phyloP scores from a whole-genome alignment of 2,888 invertebrate species.

The Eustalomyia histrio region DNA sequence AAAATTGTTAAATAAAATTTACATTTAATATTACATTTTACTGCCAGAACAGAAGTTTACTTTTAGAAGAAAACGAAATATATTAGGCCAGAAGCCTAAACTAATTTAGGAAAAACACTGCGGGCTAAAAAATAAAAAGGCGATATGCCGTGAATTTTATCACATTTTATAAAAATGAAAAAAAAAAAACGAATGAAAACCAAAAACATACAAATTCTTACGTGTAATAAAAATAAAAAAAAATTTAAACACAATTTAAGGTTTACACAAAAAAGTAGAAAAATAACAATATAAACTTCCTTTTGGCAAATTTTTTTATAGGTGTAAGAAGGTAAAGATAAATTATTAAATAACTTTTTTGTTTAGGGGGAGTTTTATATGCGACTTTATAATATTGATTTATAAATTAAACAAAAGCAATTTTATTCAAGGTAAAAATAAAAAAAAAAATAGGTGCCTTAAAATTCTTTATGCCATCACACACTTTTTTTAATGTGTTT shows the following conservation, averaged over 20 bases:
- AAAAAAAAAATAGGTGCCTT: not conserved
- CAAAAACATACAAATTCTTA: not conserved
- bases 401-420: conserved; percentile 35
- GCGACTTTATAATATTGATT: conserved; percentile 31
- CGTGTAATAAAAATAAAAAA: conserved; percentile 11
- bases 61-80: not conserved
- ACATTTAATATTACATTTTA: conserved; percentile 47
- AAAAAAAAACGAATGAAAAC: conserved; percentile 22
- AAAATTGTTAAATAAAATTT: conserved; percentile 32
- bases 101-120: conserved; percentile 59
- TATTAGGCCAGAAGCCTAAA: conserved; percentile 33
- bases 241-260: conserved; percentile 31
- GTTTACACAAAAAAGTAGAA: conserved; percentile 12
- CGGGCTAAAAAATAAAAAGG: conserved; percentile 58
- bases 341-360: conserved; percentile 22
- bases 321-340: conserved; percentile 41
- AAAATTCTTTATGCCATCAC: not conserved
- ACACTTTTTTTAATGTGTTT: conserved; percentile 14
- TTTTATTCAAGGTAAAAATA: not conserved
- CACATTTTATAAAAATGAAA: conserved; percentile 61
- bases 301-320: conserved; percentile 2
- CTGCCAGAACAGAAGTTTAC: conserved; percentile 43
- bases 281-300: not conserved
- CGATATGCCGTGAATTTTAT: conserved; percentile 67
- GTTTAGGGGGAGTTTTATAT: conserved; percentile 2